Percentiles rank a stretch among this genome's conserved stretches.
phyloP scores from a whole-genome alignment of 2,113 vertebrate genomes.

The Peucedramus taeniatus region DNA sequence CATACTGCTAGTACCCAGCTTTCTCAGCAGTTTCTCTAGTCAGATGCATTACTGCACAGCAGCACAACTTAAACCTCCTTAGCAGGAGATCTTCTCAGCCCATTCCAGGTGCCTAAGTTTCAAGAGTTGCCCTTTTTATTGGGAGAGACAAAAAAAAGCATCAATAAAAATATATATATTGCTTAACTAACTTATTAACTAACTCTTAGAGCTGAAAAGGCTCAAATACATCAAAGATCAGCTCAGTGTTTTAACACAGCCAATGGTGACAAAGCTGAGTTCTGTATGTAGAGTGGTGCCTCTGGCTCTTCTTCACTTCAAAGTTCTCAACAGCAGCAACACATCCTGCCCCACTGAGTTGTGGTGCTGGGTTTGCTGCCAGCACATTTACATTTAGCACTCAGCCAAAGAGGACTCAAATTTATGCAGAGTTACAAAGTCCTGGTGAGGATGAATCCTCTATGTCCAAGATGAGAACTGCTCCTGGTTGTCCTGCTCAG shows the following conservation, averaged over 20 bases:
- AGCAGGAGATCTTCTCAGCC: background rate
- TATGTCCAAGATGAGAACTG: fast-evolving
- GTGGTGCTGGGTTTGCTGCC: background rate
- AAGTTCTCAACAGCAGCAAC: background rate
- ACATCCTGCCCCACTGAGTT: background rate
- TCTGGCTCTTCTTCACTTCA: background rate
- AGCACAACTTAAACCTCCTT: background rate
- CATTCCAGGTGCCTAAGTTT: background rate
- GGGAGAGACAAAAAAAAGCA: background rate
- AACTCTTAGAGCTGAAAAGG: background rate
- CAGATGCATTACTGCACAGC: background rate
- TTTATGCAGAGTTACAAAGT: background rate
- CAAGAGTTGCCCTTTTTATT: background rate
- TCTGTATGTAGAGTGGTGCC: too few species aligned
- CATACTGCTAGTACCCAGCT: background rate
- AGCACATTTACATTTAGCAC: background rate
- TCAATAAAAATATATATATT: background rate
- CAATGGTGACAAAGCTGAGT: background rate
- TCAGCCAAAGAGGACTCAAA: background rate
- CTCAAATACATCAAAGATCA: background rate
- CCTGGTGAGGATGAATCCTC: background rate
- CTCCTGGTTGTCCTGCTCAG: background rate
- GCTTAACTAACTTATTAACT: background rate
- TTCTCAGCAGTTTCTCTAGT: background rate
- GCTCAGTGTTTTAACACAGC: background rate